Base-by-base conservation (phyloP, 1,140 invertebrate genomes). In the Drosophila obscura region DNA sequence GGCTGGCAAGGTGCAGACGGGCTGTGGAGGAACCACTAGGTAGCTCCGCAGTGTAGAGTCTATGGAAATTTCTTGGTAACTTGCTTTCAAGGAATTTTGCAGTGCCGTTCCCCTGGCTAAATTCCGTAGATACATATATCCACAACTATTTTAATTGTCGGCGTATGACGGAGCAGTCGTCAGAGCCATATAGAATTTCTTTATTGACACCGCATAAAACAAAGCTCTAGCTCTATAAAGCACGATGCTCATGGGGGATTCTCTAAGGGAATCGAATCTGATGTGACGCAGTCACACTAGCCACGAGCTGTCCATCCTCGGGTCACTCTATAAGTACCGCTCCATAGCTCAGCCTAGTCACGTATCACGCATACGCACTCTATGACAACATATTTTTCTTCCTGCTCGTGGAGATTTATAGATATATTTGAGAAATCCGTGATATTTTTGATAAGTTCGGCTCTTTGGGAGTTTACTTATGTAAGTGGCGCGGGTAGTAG, bases 371-470 rank as follows among this genome's bases (percentile, higher is more conserved):
- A 87, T 81, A 85, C 81, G 81, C 82, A 53, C 59, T 44, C 77
- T 81, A 75, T 80, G 82, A 85, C 77, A 73, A 52, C 67, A 83
- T 85, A 66, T 50, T 22, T 41, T 55, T 87, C 77, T 78, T 81
- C 82, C 78, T 80, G 65, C 56, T 58, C 39, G 35, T 44, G 26
- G 46, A 52, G 58, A 59, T 72, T 80, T 58, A 61, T 87, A 61
- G 61, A 64, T 77, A 64, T 77, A 53, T 69, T 74, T 56, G 16
- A 53, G 52, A 55, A 61, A 65, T 87, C 59, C 81, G 82, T 87
- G 82, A 87, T 81, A 67, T 68, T 74, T 78, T 85, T 85, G 82
- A 87, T 87, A 85, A 87, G 78, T 67, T 13, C 41, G 43, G 15
- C 19, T 57, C 57, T 85, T 39, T 13, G 35, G 35, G 11, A 39